phyloP scores from a whole-genome alignment of 2,113 vertebrate genomes.

The Arvicanthis niloticus region DNA sequence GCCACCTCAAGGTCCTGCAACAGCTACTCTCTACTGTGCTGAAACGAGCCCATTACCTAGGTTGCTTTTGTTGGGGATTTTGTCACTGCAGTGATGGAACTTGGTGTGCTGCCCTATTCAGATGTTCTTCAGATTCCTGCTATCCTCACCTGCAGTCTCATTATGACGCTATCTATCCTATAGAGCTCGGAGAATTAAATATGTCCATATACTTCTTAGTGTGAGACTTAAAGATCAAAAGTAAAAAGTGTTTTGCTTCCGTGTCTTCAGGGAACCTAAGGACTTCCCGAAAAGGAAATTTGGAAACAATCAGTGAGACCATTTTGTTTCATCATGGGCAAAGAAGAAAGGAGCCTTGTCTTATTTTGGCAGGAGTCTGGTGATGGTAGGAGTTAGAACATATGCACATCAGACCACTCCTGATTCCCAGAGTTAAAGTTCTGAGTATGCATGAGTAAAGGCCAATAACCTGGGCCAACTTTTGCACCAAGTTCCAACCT shows the following conservation, averaged over 20 bases:
- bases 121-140: neutral
- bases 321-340: neutral
- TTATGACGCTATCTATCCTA: neutral
- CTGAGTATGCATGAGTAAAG: neutral
- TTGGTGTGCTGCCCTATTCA: neutral
- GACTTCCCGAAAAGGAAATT: slow-evolving; percentile 54
- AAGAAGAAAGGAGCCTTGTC: slow-evolving; percentile 43
- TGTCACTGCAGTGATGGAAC: neutral
- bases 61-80: neutral
- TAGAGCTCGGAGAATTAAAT: neutral
- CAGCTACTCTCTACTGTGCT: neutral
- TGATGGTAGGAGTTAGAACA: neutral
- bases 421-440: neutral
- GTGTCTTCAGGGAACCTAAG: slow-evolving; percentile 38
- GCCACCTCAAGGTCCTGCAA: neutral
- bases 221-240: neutral
- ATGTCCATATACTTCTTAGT: neutral
- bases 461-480: neutral
- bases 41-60: no score
- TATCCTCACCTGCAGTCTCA: neutral
- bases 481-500: neutral
- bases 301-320: neutral
- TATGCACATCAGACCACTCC: neutral
- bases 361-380: slow-evolving; percentile 45
- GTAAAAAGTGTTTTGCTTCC: slow-evolving; percentile 20